A percentile compares a stretch with the other conserved stretches of the same genome.
Evolutionary conservation across 1,140 invertebrate species (phyloP).

Genomic region (Zaprionus nigranus): DNA sequence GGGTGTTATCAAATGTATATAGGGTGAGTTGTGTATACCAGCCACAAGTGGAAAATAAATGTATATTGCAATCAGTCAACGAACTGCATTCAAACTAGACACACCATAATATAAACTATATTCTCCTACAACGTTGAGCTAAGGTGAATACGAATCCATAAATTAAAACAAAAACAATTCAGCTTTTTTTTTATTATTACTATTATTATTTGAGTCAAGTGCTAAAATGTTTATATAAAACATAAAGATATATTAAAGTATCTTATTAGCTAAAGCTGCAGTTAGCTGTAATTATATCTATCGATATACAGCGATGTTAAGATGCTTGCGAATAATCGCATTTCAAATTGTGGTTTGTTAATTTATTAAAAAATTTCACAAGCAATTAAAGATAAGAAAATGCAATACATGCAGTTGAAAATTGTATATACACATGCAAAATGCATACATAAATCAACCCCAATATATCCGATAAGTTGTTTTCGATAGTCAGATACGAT

Average conservation of each 20-base stretch:
- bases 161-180: neutral
- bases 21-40: neutral
- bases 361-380: neutral
- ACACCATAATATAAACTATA: neutral
- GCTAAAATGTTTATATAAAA: neutral
- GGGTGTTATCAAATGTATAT: neutral
- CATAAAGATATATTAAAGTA: neutral
- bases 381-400: neutral
- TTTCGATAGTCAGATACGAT: neutral
- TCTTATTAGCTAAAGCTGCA: neutral
- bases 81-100: neutral
- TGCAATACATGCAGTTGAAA: neutral
- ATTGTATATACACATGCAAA: neutral
- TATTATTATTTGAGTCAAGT: neutral
- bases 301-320: neutral
- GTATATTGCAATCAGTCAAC: neutral
- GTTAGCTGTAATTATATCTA: neutral
- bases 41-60: conserved; percentile 1
- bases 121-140: neutral
- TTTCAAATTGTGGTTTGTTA: neutral
- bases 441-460: conserved; percentile 1
- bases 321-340: neutral
- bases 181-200: neutral
- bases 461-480: conserved; percentile 16
- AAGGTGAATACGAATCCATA: neutral